Conservation (phyloP, 2,888 invertebrate species). For the Bellardia pandia region DNA sequence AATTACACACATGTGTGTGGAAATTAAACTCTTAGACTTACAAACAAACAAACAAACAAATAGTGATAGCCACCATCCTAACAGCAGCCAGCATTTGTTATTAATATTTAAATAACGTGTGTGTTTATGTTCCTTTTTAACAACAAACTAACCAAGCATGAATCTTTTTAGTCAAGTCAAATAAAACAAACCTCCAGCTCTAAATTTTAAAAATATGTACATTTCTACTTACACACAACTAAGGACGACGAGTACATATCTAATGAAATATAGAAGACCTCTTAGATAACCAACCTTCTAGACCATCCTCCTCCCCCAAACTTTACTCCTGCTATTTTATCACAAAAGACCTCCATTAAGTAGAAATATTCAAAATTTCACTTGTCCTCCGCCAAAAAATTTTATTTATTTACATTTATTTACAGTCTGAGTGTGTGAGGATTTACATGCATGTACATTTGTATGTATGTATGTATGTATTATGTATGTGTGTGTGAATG, state of each 20-base stretch:
- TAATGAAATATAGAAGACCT: constrained; percentile 62
- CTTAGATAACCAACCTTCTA: constrained; percentile 43
- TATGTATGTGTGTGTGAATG: constrained; percentile 5
- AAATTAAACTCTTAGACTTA: constrained; percentile 46
- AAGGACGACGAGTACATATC: constrained; percentile 26
- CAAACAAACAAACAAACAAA: neutral
- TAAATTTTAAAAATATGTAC: constrained; percentile 5
- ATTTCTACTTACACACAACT: neutral
- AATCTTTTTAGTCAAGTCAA: constrained; percentile 61
- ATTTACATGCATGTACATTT: constrained; percentile 37
- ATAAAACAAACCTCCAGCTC: constrained; percentile 38
- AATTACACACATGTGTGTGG: constrained; percentile 62
- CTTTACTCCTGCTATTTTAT: constrained; percentile 1
- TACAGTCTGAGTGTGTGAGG: neutral
- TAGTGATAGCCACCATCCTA: neutral
- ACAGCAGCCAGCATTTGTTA: constrained; percentile 50
- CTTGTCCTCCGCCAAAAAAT: constrained; percentile 60
- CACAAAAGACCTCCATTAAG: constrained; percentile 35
- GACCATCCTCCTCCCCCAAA: neutral
- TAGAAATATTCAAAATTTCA: constrained; percentile 55
- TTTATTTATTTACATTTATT: constrained; percentile 42
- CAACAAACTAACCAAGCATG: constrained; percentile 68
- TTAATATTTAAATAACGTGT: constrained; percentile 68
- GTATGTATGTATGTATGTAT: constrained; percentile 8
- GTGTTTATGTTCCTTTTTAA: constrained; percentile 44